Evolutionary conservation across 2,113 vertebrate genomes (phyloP), one percentile per base, ranked within the genome.

Genomic region (Phalacrocorax carbo): DNA sequence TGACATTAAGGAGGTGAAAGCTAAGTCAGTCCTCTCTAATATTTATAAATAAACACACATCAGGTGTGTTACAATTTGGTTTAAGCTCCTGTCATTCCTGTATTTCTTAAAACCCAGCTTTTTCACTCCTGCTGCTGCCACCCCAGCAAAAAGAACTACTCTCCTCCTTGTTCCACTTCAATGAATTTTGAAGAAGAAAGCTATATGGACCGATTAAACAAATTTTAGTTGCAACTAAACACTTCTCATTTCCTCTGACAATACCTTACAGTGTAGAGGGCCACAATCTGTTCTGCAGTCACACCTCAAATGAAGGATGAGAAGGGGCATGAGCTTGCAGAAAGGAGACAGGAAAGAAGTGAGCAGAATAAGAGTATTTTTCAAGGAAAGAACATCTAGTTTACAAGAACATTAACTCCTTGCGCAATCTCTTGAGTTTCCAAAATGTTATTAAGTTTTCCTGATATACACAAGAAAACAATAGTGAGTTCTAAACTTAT

Each of bases 161-260:
- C 6, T 29, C 6, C 60, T 72, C 19, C 36, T 78, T 34, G 4
- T 9, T 26, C 32, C 26, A 13, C 2, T 15, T 34, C 36, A 65
- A 36, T 15, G 54, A 19, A 36, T 38, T 80, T 3, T 38, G 15
- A 89, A 60, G 26, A 52, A 64, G 19, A 9, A 42, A 90, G 78
- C 0, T 0, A 71, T 13, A 51, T 0, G 1, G 44, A 52, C 10
- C 0, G 1, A 44, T 6, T 23, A 22, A 79, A 64, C 6, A 26
- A 40, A 54, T 34, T 48, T 76, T 2, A 52, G 27, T 36, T 55
- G 40, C 52, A 86, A n/a, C 17, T 17, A 22, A 90, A 62, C 46
- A 11, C 11, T 71, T 62, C 12, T 17, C 6, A 11, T 14, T 58
- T 69, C 48, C 57, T 62, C 10, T 22, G 42, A 46, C 25, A 49